These are phyloP conservation scores for Hetaerina americana DNA, from an alignment of 1,140 invertebrate genomes.

Conservation along the genomic window DNA sequence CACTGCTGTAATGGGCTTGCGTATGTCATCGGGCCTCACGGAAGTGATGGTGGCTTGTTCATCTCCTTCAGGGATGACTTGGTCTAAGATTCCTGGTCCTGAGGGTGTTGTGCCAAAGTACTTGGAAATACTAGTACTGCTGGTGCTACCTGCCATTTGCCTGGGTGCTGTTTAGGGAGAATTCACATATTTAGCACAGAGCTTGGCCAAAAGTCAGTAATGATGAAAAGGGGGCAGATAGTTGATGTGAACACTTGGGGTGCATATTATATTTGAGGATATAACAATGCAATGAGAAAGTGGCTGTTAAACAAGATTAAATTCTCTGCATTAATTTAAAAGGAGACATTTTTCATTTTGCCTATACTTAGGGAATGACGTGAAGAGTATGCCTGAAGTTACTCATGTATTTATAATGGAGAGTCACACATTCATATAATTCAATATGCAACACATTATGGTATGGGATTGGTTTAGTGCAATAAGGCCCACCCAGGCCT, in stretches of 20 bases:
- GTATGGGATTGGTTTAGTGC: too few species aligned
- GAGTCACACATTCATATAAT: too few species aligned
- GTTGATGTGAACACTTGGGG: not conserved
- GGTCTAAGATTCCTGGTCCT: slow-evolving; percentile 11
- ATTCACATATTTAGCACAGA: not conserved
- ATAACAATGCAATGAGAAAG: too few species aligned
- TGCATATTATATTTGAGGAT: too few species aligned
- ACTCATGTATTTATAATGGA: too few species aligned
- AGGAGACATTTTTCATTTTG: too few species aligned
- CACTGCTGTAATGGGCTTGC: not conserved
- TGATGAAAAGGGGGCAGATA: not conserved
- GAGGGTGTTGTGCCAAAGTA: slow-evolving; percentile 2
- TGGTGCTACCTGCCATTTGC: not conserved
- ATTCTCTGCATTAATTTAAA: too few species aligned
- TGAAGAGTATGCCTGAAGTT: too few species aligned
- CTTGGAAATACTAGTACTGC: slow-evolving; percentile 9
- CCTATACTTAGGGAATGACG: too few species aligned
- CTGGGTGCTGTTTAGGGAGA: slow-evolving; percentile 2
- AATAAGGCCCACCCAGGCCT: too few species aligned
- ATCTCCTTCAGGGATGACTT: slow-evolving; percentile 19
- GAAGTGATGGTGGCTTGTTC: slow-evolving; percentile 19
- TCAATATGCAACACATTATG: too few species aligned
- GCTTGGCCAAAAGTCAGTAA: not conserved
- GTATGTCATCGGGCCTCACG: not conserved
- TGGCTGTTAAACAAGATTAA: too few species aligned